Base-by-base conservation (phyloP, 30 jellyfish, hydroid and myxozoan genomes). In the Turritopsis dohrnii region DNA sequence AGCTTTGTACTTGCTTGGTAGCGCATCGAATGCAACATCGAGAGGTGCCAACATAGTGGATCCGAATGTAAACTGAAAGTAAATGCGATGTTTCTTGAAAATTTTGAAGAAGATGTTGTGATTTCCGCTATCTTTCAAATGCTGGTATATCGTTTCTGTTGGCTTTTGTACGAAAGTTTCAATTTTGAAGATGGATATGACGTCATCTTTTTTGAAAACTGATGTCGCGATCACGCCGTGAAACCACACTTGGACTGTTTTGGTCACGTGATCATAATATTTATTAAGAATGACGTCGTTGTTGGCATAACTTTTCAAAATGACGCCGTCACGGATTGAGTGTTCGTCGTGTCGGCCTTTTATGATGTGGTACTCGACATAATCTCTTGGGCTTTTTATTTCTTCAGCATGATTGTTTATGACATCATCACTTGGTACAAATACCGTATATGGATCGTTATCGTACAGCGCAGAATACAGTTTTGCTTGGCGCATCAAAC, bases 1-100 rank as follows among this genome's bases (percentile, higher is more conserved):
- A 16, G 41, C 53, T 80, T 52, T 65, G 21, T 80, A 80, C 18
- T 28, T 80, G 20, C 71, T n/a, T 24, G 87, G 87, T 21, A 80
- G 17, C 18, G 22, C 24, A 22, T 0, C 77, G 27, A 80, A 52
- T 26, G 87, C 79, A 20, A 22, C 81, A n/a, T 80, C 87, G 52
- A 53, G 65, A 1, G 87, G 87, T 5, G 79, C 65, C 54, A 80
- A 53, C 1, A 80, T 22, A 17, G 87, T 80, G 20, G 80, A 81
- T 18, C 87, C 87, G 29, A 53, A 80, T 17, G 54, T 29, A 26
- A 80, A 80, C 53, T 65, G 79, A 54, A 80, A 80, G 65, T 80
- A 65, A 9, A 53, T 54, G 21, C 28, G 31, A 25, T 80, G 65
- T 65, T 65, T 80, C 24, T 80, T 54, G 41, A 80, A 21, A 27